Evolutionary conservation across 2,797 vertebrate species (phyloP), one percentile per base, ranked within the genome.

Genomic region (Pristis pectinata): DNA sequence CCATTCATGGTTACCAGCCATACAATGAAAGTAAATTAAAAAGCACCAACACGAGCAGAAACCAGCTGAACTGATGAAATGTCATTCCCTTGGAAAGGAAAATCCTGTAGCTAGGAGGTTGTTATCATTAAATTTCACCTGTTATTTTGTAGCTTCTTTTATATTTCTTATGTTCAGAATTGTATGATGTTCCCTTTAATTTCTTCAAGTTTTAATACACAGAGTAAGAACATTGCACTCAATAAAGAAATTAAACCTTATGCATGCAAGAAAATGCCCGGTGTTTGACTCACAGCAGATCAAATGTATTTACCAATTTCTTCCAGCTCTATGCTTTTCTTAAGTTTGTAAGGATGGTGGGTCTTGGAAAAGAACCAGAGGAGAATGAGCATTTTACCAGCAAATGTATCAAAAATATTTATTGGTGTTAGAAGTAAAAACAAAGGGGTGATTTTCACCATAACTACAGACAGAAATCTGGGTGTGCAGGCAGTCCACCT

Each of bases 91-190:
- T 27, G 67, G 87, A 67, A 67, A 41, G 59, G 17, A 91, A 67
- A 91, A 67, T 64, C 59, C 87, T n/a, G 19, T n/a, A 91, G 61
- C 87, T 24, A 11, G 59, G 2, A 24, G n/a, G 59, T 9, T 91
- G 87, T 91, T 91, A 91, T 91, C 87, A 91, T 91, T 67, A 37
- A 91, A 37, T 91, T 91, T 91, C 87, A 91, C 87, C 87, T 91
- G 87, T 91, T 91, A 91, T 64, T 67, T 91, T 91, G n/a, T 61
- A 61, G 56, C n/a, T 61, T 22, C n/a, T 49, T 56, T 85, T 91
- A 41, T 41, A 64, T 64, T 37, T 61, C 59, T 67, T 64, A 37
- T 59, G 15, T 61, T 89, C n/a, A 37, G 59, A 91, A 67, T 91
- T 67, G 87, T 91, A 67, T 91, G 34, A 67, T 64, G 61, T 67